Base-by-base conservation (phyloP, 2,888 invertebrate genomes). In the Athalia rosae region DNA sequence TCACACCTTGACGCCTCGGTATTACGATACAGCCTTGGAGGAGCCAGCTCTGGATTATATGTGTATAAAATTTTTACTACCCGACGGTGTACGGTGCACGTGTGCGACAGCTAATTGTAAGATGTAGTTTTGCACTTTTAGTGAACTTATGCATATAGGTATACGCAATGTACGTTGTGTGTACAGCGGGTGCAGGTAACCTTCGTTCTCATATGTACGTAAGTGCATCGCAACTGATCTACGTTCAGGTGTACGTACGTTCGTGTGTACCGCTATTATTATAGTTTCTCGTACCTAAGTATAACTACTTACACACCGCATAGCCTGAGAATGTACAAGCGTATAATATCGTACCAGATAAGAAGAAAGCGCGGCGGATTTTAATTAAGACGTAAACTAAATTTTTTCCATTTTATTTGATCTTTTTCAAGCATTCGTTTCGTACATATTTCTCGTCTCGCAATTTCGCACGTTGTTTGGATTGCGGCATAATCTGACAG, bases 21-120 rank as follows among this genome's bases (percentile, higher is more conserved):
- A 45, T 11, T 3, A 28, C 28, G 28, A 28, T 28, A n/a, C 50
- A 53, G 41, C 67, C 67, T 67, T 53, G 67, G 41, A 67, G 50
- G 67, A 67, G 11, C 41, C 28, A 13, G 67, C 11, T 50, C 67
- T 67, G 67, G 50, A 28, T 41, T 41, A 28, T 71, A 58, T 45
- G 71, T 53, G 7, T 53, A 53, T 53, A 53, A 9, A n/a, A 71
- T 71, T 58, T 58, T 71, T 71, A 71, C 50, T 43, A 71, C 71
- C 71, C 4, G 71, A 56, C 45, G 71, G 15, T 53, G n/a, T n/a
- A 71, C 56, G 71, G 71, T 71, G 13, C 71, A 66, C 56, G 58
- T 71, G 71, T 15, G 71, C 58, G 58, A 71, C 13, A 58, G 43
- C 8, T 59, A 61, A 62, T 61, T 74, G 62, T 62, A 61, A 74